These are phyloP conservation scores for Tyrannus savana DNA, from an alignment of 2,113 vertebrate species.

Conservation along the genomic window DNA sequence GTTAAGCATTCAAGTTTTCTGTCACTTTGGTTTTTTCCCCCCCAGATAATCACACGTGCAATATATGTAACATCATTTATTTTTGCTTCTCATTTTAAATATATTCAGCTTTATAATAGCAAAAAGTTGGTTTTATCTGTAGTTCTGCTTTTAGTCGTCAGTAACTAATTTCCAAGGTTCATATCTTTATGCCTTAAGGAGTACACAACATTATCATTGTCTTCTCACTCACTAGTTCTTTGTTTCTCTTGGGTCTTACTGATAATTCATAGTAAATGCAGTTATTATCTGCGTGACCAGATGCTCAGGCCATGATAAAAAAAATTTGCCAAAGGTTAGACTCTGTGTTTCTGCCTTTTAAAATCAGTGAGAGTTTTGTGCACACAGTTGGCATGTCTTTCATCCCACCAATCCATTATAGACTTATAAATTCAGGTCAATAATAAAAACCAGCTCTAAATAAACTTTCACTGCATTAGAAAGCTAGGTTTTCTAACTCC, in stretches of 20 bases:
- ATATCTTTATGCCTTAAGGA: not conserved
- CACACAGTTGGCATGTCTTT: not conserved
- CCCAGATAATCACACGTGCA: not conserved
- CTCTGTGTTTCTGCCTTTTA: not conserved
- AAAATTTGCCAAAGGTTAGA: not conserved
- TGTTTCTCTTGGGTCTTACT: not conserved
- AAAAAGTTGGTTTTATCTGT: not conserved
- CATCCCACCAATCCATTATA: not conserved
- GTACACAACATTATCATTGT: not conserved
- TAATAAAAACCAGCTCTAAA: not conserved
- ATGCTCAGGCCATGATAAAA: not conserved
- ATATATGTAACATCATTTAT: not conserved
- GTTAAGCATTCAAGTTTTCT: not conserved
- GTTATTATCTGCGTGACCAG: not conserved
- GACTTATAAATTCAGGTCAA: not conserved
- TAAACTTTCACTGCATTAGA: not conserved
- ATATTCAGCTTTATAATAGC: not conserved
- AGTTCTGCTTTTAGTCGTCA: not conserved
- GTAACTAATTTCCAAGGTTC: not conserved
- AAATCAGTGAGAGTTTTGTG: not conserved
- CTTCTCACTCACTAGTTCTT: not conserved
- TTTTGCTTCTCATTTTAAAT: not conserved
- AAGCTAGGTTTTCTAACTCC: not conserved
- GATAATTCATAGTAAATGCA: not conserved
- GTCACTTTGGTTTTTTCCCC: not conserved